These are phyloP conservation scores for Zophobas atratus DNA, from an alignment of 1,140 invertebrate species.

Conservation along the genomic window DNA sequence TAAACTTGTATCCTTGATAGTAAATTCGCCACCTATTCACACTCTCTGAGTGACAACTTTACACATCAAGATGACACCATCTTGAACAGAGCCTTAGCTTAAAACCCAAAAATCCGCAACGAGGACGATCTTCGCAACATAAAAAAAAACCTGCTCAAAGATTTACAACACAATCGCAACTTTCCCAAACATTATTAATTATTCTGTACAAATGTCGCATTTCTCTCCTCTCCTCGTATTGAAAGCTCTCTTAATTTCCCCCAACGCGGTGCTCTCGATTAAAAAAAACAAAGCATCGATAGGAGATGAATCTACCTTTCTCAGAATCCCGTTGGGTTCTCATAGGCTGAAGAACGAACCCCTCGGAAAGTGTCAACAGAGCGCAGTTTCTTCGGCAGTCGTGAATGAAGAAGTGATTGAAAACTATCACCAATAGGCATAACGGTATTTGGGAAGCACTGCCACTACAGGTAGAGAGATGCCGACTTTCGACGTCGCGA, in stretches of 20 bases:
- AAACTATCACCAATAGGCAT: slow-evolving; percentile 47
- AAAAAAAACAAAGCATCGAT: background rate
- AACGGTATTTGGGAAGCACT: slow-evolving; percentile 49
- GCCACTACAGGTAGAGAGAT: slow-evolving; percentile 49
- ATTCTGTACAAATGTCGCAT: too few species aligned
- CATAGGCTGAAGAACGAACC: slow-evolving; percentile 4
- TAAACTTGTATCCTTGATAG: too few species aligned
- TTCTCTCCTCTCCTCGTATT: background rate
- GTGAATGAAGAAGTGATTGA: slow-evolving; percentile 32
- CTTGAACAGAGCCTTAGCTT: too few species aligned
- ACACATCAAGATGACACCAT: too few species aligned
- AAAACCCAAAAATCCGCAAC: too few species aligned
- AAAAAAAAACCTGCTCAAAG: too few species aligned
- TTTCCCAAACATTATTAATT: too few species aligned
- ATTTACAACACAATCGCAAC: too few species aligned
- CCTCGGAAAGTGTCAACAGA: background rate
- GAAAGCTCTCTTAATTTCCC: background rate
- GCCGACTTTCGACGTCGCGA: slow-evolving; percentile 51
- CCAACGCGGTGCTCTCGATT: background rate
- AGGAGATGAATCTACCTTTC: slow-evolving; percentile 28
- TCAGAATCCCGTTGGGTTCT: slow-evolving; percentile 16
- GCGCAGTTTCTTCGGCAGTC: background rate
- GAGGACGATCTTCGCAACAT: too few species aligned
- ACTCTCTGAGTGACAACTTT: too few species aligned
- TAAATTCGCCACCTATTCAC: too few species aligned